Conservation (phyloP, 1,140 invertebrate genomes). For the Asobara japonica region DNA sequence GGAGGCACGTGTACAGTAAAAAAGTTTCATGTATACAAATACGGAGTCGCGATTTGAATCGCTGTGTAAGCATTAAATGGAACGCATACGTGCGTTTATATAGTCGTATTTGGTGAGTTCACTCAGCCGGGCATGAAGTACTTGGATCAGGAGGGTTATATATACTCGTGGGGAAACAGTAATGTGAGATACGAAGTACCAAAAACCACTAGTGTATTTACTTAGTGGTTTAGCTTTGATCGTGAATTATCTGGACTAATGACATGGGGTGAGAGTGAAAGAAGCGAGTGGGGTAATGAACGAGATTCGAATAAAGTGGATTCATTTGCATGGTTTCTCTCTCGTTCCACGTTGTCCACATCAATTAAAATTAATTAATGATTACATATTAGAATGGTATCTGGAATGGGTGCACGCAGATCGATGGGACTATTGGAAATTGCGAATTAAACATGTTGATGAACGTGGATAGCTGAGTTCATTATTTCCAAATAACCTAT, state of each 20-base stretch:
- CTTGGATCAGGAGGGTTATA: not conserved
- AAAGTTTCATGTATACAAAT: not conserved
- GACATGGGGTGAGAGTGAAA: not conserved
- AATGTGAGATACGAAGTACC: not conserved
- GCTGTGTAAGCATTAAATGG: not conserved
- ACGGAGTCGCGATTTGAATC: not conserved
- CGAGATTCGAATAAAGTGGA: not conserved
- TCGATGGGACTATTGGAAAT: no score
- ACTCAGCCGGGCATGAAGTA: not conserved
- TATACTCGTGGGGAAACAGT: not conserved
- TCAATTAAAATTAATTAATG: no score
- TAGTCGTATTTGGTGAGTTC: not conserved
- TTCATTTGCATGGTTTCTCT: not conserved
- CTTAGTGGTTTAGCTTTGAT: slow-evolving; percentile 8
- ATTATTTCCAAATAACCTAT: no score
- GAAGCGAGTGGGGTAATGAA: not conserved
- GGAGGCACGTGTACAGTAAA: not conserved
- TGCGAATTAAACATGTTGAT: no score
- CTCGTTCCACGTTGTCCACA: no score
- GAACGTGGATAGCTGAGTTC: no score
- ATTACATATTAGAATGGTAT: no score
- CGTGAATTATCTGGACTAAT: slow-evolving; percentile 5
- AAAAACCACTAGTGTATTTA: slow-evolving; percentile 3
- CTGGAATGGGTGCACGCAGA: no score
- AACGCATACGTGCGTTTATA: not conserved